These are phyloP conservation scores for Hirtodrosophila cameraria DNA, from an alignment of 2,888 invertebrate species.

Conservation along the genomic window DNA sequence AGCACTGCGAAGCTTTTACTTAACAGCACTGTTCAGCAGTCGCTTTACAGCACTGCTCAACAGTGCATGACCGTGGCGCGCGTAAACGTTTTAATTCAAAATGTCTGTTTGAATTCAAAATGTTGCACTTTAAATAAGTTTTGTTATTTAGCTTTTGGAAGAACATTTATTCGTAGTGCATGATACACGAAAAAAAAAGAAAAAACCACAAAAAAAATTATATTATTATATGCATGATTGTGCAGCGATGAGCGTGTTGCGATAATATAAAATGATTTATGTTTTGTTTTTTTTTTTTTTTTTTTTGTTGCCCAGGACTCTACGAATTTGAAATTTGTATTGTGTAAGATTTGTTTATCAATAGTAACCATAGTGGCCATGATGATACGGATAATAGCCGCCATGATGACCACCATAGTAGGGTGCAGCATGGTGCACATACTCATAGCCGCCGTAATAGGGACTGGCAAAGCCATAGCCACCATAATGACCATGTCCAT, in stretches of 20 bases:
- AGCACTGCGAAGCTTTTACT: too few species aligned
- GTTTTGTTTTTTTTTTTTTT: too few species aligned
- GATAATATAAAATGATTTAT: conserved; percentile 32
- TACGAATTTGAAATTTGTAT: neutral
- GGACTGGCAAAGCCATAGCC: conserved; percentile 53
- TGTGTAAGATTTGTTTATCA: conserved; percentile 12
- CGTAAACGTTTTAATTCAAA: conserved; percentile 12
- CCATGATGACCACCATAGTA: conserved; percentile 67
- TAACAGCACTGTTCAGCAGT: too few species aligned
- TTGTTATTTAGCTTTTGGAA: conserved; percentile 36
- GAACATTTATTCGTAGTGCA: conserved; percentile 46
- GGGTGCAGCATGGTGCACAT: conserved; percentile 59
- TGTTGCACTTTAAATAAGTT: too few species aligned
- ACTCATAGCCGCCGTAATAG: conserved; percentile 67
- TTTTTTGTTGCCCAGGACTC: conserved; percentile 2
- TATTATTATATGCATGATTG: conserved; percentile 24
- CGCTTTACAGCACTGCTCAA: neutral
- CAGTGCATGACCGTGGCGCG: neutral
- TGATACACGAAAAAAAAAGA: conserved; percentile 15
- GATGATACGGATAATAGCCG: conserved; percentile 67
- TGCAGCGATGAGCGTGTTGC: conserved; percentile 29
- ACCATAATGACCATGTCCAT: conserved; percentile 49
- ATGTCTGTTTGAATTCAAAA: neutral
- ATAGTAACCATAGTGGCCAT: conserved; percentile 71
- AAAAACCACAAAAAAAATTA: conserved; percentile 16